Percentiles rank a stretch among this genome's conserved stretches.
phyloP scores from a whole-genome alignment of 2,797 vertebrate species.

The Acanthurus leucopareius region DNA sequence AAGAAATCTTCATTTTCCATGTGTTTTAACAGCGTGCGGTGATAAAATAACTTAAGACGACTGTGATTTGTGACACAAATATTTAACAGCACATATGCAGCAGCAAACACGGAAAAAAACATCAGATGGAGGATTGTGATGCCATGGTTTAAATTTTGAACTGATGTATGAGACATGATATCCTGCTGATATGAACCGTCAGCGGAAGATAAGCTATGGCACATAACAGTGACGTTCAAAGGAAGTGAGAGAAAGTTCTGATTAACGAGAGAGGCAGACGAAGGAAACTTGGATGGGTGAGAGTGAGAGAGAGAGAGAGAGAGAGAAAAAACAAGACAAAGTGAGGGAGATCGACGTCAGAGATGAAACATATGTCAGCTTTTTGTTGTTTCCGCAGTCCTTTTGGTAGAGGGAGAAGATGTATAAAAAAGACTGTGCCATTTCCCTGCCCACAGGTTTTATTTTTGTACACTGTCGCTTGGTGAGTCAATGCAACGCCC shows the following conservation, averaged over 20 bases:
- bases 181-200: not conserved
- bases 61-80: constrained; percentile 18
- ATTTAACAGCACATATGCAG: constrained; percentile 18
- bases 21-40: constrained; percentile 1
- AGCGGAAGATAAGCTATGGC: constrained; percentile 9
- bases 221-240: constrained; percentile 36
- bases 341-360: constrained; percentile 77
- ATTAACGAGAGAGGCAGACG: constrained; percentile 44
- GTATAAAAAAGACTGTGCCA: constrained; percentile 84
- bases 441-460: constrained; percentile 90
- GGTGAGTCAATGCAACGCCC: constrained; percentile 90
- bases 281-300: constrained; percentile 62
- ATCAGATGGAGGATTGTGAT: not conserved
- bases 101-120: constrained; percentile 1
- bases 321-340: constrained; percentile 39
- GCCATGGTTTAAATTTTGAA: not conserved
- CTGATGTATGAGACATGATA: not conserved
- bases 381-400: constrained; percentile 73
- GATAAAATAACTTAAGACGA: constrained; percentile 21
- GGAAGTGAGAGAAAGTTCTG: constrained; percentile 57
- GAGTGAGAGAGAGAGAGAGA: no score
- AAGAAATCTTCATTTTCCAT: not conserved
- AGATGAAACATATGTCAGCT: constrained; percentile 79
- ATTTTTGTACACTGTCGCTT: constrained; percentile 88
- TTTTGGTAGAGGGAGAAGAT: constrained; percentile 74